phyloP scores from a whole-genome alignment of 2,888 invertebrate species.

The Ptycholaimellus sp. region DNA sequence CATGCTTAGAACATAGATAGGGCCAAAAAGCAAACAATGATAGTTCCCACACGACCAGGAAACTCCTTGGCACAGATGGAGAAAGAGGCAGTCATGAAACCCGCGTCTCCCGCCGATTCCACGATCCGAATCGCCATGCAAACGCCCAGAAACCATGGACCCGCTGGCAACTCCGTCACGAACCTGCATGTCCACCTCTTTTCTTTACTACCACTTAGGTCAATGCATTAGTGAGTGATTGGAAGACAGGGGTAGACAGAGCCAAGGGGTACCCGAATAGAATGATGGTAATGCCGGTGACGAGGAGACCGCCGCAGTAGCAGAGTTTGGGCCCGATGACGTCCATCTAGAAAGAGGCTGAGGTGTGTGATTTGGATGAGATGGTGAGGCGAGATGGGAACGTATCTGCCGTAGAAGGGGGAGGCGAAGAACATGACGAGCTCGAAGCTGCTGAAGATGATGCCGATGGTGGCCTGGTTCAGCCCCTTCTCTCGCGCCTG shows the following conservation, averaged over 20 bases:
- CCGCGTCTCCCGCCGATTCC: conserved; percentile 8
- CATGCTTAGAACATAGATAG: too few species aligned
- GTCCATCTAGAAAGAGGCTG: conserved; percentile 39
- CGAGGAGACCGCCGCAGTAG: conserved; percentile 56
- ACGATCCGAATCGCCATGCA: conserved; percentile 6
- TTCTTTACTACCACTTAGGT: too few species aligned
- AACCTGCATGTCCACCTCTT: too few species aligned
- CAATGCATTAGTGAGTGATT: background rate
- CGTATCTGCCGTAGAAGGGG: conserved; percentile 23
- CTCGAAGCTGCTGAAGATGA: conserved; percentile 24
- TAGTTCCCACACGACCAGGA: background rate
- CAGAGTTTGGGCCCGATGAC: conserved; percentile 51
- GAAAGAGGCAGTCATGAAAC: conserved; percentile 1
- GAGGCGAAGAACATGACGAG: conserved; percentile 22
- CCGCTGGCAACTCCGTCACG: too few species aligned
- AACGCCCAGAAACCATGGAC: conserved; percentile 5
- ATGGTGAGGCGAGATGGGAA: conserved; percentile 4
- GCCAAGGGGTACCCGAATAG: conserved; percentile 48
- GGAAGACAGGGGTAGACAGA: too few species aligned
- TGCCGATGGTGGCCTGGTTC: conserved; percentile 19
- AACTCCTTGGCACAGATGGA: background rate
- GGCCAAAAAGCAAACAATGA: background rate
- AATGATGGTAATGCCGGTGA: conserved; percentile 56
- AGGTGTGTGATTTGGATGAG: background rate
- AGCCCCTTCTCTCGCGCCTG: conserved; percentile 18